These are phyloP conservation scores for Perognathus longimembris DNA, from an alignment of 2,113 vertebrate species.

Conservation along the genomic window DNA sequence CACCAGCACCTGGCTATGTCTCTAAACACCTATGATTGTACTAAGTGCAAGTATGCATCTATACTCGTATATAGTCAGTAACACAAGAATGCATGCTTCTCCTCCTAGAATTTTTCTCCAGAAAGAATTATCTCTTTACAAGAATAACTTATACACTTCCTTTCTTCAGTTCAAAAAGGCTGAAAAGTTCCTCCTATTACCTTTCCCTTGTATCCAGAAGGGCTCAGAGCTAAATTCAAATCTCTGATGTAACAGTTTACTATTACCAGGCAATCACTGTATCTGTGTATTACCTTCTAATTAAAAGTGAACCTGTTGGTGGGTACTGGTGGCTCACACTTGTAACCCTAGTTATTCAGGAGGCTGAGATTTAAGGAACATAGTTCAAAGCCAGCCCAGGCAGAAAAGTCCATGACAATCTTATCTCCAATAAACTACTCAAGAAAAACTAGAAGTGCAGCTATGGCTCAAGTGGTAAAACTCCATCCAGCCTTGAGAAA, in stretches of 20 bases:
- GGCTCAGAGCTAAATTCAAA: slow-evolving; percentile 47
- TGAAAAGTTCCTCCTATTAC: slow-evolving; percentile 1
- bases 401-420: too few relatives aligned
- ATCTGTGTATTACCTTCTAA: slow-evolving; percentile 1
- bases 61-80: neutral
- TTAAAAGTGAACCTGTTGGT: neutral
- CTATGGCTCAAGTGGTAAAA: too few relatives aligned
- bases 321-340: too few relatives aligned
- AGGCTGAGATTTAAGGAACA: too few relatives aligned
- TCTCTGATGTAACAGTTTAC: slow-evolving; percentile 10
- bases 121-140: slow-evolving; percentile 30
- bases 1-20: too few relatives aligned
- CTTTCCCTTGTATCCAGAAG: slow-evolving; percentile 50
- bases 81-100: neutral
- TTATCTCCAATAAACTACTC: too few relatives aligned
- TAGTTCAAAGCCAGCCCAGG: too few relatives aligned
- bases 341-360: too few relatives aligned
- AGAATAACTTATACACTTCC: slow-evolving; percentile 14
- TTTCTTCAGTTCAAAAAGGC: slow-evolving; percentile 35
- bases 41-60: neutral
- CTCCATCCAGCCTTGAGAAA: too few relatives aligned
- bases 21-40: neutral
- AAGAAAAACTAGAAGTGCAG: too few relatives aligned
- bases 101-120: slow-evolving; percentile 15
- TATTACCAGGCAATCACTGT: neutral